Percentiles rank a stretch among this genome's conserved stretches.
phyloP scores from a whole-genome alignment of 2,113 vertebrate species.

The Hypomesus transpacificus region DNA sequence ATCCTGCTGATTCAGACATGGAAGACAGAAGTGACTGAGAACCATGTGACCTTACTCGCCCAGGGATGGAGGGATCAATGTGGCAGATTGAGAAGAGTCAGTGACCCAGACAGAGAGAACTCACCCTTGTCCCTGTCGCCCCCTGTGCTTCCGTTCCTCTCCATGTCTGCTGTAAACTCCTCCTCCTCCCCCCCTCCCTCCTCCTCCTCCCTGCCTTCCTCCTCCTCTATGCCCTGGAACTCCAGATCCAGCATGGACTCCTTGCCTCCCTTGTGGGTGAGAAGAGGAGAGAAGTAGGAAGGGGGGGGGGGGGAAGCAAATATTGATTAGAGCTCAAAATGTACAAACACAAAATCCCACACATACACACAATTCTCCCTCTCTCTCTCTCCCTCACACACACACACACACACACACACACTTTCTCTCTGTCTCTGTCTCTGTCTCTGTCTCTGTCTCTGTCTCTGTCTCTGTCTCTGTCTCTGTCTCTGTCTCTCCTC shows the following conservation, averaged over 20 bases:
- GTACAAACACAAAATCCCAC: not conserved
- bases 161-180: conserved; percentile 42
- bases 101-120: not conserved
- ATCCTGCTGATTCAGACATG: too few species aligned
- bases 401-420: too few species aligned
- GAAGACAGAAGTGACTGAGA: too few species aligned
- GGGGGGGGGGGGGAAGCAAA: too few species aligned
- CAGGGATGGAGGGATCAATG: too few species aligned
- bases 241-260: conserved; percentile 81
- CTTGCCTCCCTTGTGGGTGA: conserved; percentile 78
- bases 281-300: not conserved
- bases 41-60: too few species aligned
- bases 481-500: not conserved
- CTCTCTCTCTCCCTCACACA: too few species aligned
- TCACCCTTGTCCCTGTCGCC: conserved; percentile 60
- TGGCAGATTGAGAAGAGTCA: not conserved
- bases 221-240: conserved; percentile 84
- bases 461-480: conserved; percentile 62
- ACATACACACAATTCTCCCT: not conserved
- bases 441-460: not conserved
- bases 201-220: conserved; percentile 69
- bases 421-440: not conserved
- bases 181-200: conserved; percentile 73
- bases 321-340: not conserved
- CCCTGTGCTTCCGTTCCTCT: conserved; percentile 47